Evolutionary conservation across 2,888 invertebrate species (phyloP).

Genomic region (Mythimna pallens): DNA sequence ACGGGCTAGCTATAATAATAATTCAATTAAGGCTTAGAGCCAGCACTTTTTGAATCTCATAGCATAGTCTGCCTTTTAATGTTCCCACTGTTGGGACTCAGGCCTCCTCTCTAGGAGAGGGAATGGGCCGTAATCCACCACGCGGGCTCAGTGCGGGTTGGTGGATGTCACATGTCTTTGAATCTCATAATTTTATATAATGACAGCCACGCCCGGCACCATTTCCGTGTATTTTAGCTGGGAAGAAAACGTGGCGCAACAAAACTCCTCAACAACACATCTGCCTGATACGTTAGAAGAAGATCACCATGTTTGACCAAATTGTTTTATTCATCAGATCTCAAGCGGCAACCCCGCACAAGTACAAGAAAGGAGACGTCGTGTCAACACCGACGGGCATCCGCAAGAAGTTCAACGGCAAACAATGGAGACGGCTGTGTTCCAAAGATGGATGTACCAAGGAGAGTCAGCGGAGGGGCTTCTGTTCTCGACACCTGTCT

Average conservation of each 20-base stretch:
- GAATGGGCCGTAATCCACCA: too few relatives aligned
- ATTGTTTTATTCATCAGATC: constrained; percentile 88
- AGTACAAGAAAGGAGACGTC: constrained; percentile 99
- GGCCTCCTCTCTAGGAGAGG: too few relatives aligned
- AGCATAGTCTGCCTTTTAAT: too few relatives aligned
- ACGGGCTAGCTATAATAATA: too few relatives aligned
- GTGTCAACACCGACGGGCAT: constrained; percentile 98
- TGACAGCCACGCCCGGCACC: neutral
- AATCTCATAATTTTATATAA: neutral
- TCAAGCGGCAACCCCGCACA: constrained; percentile 98
- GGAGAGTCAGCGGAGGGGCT: constrained; percentile 99
- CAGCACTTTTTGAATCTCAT: neutral
- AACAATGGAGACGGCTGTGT: constrained; percentile 99
- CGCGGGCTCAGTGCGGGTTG: too few relatives aligned
- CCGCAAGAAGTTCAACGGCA: constrained; percentile 99
- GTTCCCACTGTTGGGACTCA: too few relatives aligned
- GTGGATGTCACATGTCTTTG: too few relatives aligned
- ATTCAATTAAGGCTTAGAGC: neutral
- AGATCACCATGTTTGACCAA: neutral
- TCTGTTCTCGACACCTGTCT: constrained; percentile 98
- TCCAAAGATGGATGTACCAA: constrained; percentile 97
- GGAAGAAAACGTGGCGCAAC: neutral
- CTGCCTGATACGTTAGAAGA: too few relatives aligned
- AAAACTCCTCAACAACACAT: neutral
- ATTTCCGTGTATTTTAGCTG: neutral